Evolutionary conservation across 2,113 vertebrate species (phyloP), one percentile per base, ranked within the genome.

Genomic region (Toxotes chatareus): DNA sequence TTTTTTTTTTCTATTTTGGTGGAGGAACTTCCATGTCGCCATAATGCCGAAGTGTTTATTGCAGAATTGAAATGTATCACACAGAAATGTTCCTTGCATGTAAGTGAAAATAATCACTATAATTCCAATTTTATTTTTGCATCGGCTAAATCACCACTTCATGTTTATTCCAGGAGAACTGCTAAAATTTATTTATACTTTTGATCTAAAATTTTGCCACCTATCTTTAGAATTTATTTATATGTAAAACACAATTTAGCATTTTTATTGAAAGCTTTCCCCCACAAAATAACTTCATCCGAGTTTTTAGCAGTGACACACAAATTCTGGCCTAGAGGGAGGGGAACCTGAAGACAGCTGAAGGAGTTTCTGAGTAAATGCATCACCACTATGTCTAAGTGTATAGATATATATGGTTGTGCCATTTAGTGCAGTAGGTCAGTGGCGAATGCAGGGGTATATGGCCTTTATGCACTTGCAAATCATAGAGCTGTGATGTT

Each of bases 401-500:
- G 17, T 53, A 34, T 13, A 67, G 51, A 64, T 40, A 1, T 19
- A 69, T 76, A 53, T n/a, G 78, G 53, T 23, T 55, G 49, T 12
- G 56, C 59, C 36, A 7, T 85, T 84, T 81, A 83, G 49, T 38
- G 7, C 55, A 55, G 31, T 23, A 12, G 86, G 67, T 72, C 84
- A 84, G 62, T 13, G 42, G 59, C 62, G 61, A 70, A 73, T 38
- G 68, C 46, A 4, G 46, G 68, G 46, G 49, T 79, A 23, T 38
- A n/a, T 70, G 84, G 80, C 73, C 73, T 76, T 63, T 11, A 4
- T 84, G 75, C 83, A 59, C 69, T 80, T 76, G 71, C 49, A 82
- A 72, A 82, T 89, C 66, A 84, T 53, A 75, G 68, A 84, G 65
- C 85, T 73, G 56, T 71, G 74, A 70, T 76, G 55, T 82, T 84